Base-by-base conservation (phyloP, 2,797 vertebrate species). In the Melopsittacus undulatus region DNA sequence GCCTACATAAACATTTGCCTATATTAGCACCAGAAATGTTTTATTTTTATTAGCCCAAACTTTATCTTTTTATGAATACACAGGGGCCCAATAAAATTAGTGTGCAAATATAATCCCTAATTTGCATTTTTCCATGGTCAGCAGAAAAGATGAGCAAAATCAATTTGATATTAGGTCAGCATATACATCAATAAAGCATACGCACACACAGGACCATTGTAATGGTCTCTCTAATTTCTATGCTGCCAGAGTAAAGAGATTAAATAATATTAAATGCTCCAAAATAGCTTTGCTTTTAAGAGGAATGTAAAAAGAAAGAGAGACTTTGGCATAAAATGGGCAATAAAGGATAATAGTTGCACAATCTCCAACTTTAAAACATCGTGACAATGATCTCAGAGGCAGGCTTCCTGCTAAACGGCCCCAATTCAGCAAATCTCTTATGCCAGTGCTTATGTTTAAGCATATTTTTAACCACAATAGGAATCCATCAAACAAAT, bases 41-140 rank as follows among this genome's bases (percentile, higher is more conserved):
- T 98, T 98, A 98, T 99, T 98, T 99, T 99, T 98, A 98, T 98
- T 97, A 97, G 98, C 95, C 97, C 96, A 96, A 96, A 97, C 88
- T 97, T 98, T 98, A 97, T 97, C 97, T 96, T 98, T 98, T 98
- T 98, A 97, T 97, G 97, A 97, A 97, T 96, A 97, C 97, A 90
- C 97, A 97, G 96, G 98, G 97, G 97, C 96, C 96, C 96, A 96
- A 98, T 98, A 98, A 98, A 98, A 98, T 98, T 98, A 98, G 98
- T 97, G 98, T 98, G 98, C 98, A 98, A 98, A 98, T 97, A 97
- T 97, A 98, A 98, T 97, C 98, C 97, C 97, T 98, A 98, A 99
- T 99, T 99, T 99, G 98, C 98, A 99, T 99, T 99, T 98, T 96
- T 97, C 98, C 96, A 81, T 97, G 98, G 98, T 99, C 99, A 99